phyloP scores from a whole-genome alignment of 2,888 invertebrate genomes.

The Mycalesis mineus region DNA sequence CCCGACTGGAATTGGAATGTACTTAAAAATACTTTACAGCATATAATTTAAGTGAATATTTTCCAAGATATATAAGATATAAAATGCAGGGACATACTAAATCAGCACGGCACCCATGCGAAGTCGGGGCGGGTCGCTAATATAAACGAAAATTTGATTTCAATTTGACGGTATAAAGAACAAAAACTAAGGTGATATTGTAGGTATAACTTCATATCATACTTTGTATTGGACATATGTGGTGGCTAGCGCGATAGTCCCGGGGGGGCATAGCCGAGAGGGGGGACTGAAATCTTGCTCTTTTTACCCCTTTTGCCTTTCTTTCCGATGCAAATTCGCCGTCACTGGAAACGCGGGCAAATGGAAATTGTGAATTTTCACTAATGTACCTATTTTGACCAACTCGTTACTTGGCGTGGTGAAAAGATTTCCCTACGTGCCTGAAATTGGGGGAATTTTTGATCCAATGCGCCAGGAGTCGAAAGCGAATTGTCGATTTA shows the following conservation, averaged over 20 bases:
- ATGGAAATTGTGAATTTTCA: constrained; percentile 61
- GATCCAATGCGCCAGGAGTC: constrained; percentile 5
- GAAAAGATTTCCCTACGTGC: constrained; percentile 12
- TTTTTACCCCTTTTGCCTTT: constrained; percentile 66
- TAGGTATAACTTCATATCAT: background rate
- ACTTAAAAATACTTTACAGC: too few species aligned
- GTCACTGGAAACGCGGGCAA: constrained; percentile 44
- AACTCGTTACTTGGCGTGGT: constrained; percentile 20
- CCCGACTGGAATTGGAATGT: too few species aligned
- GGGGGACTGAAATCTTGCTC: constrained; percentile 41
- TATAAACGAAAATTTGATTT: too few species aligned
- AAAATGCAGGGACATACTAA: too few species aligned
- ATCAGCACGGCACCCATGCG: too few species aligned
- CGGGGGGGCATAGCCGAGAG: constrained; percentile 13
- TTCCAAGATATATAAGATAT: too few species aligned
- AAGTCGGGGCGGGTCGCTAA: too few species aligned
- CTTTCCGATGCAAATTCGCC: constrained; percentile 67
- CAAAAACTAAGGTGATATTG: background rate
- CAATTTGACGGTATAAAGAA: background rate
- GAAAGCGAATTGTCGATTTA: background rate
- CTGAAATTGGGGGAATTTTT: constrained; percentile 1
- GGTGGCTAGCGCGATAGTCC: constrained; percentile 22
- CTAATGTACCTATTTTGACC: constrained; percentile 44
- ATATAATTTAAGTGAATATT: too few species aligned
- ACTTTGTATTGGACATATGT: constrained; percentile 21